Conservation (phyloP, 2,113 vertebrate species). For the Lycaon pictus region DNA sequence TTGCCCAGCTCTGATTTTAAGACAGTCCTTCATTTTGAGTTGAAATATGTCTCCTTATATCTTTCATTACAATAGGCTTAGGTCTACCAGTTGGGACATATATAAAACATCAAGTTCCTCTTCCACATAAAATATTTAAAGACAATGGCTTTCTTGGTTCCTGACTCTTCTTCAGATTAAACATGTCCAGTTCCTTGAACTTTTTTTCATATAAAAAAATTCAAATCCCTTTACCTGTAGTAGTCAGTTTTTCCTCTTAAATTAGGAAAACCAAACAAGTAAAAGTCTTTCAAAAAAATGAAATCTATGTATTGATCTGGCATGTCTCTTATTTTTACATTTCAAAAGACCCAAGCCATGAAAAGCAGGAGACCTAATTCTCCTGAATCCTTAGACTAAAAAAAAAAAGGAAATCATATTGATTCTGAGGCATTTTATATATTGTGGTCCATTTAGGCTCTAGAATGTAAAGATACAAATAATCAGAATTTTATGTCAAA, state of each 20-base stretch:
- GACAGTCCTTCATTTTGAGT: not conserved
- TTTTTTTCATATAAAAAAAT: not conserved
- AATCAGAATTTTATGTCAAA: not conserved
- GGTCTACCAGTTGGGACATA: not conserved
- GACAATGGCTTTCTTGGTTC: not conserved
- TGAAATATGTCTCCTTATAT: not conserved
- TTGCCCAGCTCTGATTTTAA: constrained; percentile 12
- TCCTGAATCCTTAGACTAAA: not conserved
- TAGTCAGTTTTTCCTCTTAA: not conserved
- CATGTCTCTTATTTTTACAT: not conserved
- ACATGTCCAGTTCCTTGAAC: not conserved
- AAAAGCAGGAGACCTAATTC: not conserved
- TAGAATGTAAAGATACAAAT: not conserved
- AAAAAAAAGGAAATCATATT: not conserved
- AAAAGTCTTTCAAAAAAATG: not conserved
- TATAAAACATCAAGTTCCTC: not conserved
- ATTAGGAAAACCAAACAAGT: not conserved
- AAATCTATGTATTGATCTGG: not conserved
- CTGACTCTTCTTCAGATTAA: not conserved
- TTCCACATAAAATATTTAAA: constrained; percentile 28
- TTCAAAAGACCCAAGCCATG: not conserved
- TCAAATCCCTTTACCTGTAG: not conserved
- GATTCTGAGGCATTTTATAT: not conserved
- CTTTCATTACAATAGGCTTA: not conserved
- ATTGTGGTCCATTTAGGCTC: not conserved